Evolutionary conservation across 2,888 invertebrate species (phyloP).

Genomic region (Digitonthophagus gazella): DNA sequence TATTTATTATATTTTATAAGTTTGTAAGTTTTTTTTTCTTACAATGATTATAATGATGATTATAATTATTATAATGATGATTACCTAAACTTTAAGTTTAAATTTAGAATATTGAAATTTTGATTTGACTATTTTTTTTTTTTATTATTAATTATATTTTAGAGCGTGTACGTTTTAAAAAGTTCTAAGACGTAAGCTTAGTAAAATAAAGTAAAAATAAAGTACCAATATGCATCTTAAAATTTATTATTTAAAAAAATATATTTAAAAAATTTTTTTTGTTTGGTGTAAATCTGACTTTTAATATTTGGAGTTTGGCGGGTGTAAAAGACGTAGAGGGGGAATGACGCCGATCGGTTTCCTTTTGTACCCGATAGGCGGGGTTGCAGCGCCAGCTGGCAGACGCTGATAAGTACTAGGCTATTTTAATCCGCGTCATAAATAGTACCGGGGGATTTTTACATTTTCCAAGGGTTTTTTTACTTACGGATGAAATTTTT

Average conservation of each 20-base stretch:
- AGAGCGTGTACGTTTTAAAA: neutral
- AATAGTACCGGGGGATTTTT: conserved; percentile 45
- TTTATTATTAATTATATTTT: neutral
- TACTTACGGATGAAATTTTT: too few relatives aligned
- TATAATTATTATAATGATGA: too few relatives aligned
- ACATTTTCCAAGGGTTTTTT: conserved; percentile 21
- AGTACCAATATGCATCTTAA: conserved; percentile 24
- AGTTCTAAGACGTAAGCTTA: neutral
- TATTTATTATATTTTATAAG: neutral
- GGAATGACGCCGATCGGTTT: conserved; percentile 43
- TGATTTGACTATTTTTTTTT: neutral
- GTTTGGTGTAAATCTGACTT: conserved; percentile 19
- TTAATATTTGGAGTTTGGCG: conserved; percentile 36
- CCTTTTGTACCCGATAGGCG: conserved; percentile 49
- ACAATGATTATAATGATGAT: too few relatives aligned
- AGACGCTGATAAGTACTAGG: conserved; percentile 55
- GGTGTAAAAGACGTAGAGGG: conserved; percentile 43
- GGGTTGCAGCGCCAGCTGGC: conserved; percentile 59
- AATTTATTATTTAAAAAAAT: too few relatives aligned
- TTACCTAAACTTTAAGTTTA: too few relatives aligned
- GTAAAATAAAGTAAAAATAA: conserved; percentile 26
- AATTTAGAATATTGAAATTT: too few relatives aligned
- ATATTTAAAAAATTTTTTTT: conserved; percentile 24
- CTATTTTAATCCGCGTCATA: conserved; percentile 50
- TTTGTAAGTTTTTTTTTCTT: too few relatives aligned